A percentile compares a stretch with the other conserved stretches of the same genome.
phyloP scores from a whole-genome alignment of 2,888 invertebrate species.

The Aleiodes alternator region DNA sequence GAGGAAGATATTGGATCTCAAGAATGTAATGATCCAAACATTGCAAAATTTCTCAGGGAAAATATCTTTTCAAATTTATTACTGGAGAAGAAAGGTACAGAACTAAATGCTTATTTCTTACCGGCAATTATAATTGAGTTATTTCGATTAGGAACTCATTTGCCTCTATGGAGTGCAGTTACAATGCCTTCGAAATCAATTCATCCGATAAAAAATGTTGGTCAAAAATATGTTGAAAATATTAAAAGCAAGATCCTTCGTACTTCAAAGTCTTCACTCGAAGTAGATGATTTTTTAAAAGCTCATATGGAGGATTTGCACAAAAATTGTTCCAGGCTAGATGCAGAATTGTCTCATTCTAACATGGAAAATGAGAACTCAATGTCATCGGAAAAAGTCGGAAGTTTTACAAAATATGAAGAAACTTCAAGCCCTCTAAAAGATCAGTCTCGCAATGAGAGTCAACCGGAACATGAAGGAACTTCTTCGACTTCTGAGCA shows the following conservation, averaged over 20 bases:
- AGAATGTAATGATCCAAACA: background rate
- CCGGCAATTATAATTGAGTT: conserved; percentile 5
- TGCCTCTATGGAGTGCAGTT: conserved; percentile 2
- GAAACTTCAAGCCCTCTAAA: no score
- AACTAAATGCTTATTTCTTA: conserved; percentile 1
- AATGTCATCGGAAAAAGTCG: background rate
- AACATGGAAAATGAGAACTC: background rate
- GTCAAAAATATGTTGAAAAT: no score
- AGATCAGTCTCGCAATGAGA: no score
- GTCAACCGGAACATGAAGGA: no score
- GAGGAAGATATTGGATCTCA: conserved; percentile 3
- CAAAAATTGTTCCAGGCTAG: background rate
- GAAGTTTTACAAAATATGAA: background rate
- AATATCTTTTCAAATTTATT: background rate
- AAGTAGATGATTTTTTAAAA: background rate
- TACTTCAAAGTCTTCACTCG: background rate
- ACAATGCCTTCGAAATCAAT: background rate
- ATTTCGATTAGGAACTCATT: conserved; percentile 3
- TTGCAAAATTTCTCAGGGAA: background rate
- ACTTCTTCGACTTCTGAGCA: no score
- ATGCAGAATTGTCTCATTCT: background rate
- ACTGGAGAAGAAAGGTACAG: background rate
- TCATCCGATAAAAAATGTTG: no score
- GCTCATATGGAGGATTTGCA: background rate
- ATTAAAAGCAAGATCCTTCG: no score